Base-by-base conservation (phyloP, 1,140 invertebrate species). In the Drosophila rufa region DNA sequence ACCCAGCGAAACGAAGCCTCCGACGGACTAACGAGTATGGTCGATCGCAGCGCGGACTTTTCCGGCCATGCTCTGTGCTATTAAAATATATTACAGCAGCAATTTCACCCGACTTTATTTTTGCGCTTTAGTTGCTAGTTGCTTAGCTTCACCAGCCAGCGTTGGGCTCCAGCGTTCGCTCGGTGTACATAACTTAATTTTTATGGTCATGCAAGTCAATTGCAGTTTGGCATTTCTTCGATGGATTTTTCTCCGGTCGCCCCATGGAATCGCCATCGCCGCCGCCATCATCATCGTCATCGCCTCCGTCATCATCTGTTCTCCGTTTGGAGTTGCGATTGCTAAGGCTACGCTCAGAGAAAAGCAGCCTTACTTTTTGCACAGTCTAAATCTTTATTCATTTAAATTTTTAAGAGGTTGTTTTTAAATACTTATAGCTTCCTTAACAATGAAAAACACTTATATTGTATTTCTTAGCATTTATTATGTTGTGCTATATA, bases 151-250 rank as follows among this genome's bases (percentile, higher is more conserved):
- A 14, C 15, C 25, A 11, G 22, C 15, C 25, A 11, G 9, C 48
- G 9, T 4, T 27, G 27, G 30, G 62, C 58, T 19, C 2, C 55
- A 60, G 56, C 27, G 40, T 8, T 70, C 47, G 56, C 57, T 80
- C 69, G 80, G 76, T 83, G 84, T 80, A 89, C 89, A 87, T 87
- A 87, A 89, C 84, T 87, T 87, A 89, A 87, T 87, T 87, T 87
- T 87, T 87, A 87, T 87, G 84, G 84, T 87, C 84, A 87, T 87
- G 84, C 84, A 87, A 87, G 84, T 87, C 84, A 87, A 87, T 87
- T 87, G 84, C 84, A 87, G 84, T 87, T 87, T 87, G 84, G 84
- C 80, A 87, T 89, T 87, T 87, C 84, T 87, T 83, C 80, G 71
- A 73, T 86, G 84, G 73, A 79, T 75, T 81, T 85, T 76, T 60